Conservation (phyloP, 2,113 vertebrate genomes). For the Sprattus sprattus region DNA sequence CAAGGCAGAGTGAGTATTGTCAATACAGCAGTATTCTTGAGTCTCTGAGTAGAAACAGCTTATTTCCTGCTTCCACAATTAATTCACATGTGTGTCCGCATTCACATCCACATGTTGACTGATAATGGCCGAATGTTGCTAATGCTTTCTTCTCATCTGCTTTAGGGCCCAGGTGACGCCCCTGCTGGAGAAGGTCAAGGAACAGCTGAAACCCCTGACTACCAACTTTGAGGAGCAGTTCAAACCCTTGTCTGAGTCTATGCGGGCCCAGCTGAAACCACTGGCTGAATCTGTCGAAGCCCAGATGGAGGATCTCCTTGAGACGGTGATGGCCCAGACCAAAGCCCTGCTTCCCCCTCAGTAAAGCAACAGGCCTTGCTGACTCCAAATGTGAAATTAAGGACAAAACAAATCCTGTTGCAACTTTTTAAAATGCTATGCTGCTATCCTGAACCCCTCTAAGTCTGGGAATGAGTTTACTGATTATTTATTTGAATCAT, state of each 20-base stretch:
- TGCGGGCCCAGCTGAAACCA: conserved; percentile 55
- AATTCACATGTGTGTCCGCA: not conserved
- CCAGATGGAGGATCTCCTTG: conserved; percentile 51
- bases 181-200: conserved; percentile 61
- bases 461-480: conserved; percentile 1
- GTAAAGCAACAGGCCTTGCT: conserved; percentile 32
- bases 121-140: not conserved
- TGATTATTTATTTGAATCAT: conserved; percentile 24
- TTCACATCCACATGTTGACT: too few species aligned
- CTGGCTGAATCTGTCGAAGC: conserved; percentile 46
- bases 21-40: not conserved
- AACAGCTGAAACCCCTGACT: conserved; percentile 58
- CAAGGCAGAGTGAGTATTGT: conserved; percentile 60
- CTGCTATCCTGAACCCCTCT: not conserved
- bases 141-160: not conserved
- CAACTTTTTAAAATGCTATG: not conserved
- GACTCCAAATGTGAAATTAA: not conserved
- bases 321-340: conserved; percentile 58
- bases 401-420: not conserved
- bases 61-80: not conserved
- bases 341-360: conserved; percentile 53
- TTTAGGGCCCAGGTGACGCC: conserved; percentile 60
- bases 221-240: conserved; percentile 57
- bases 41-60: too few species aligned
- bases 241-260: conserved; percentile 50